A percentile compares a stretch with the other conserved stretches of the same genome.
phyloP scores from a whole-genome alignment of 2,888 invertebrate species.

The Oasisia sp. region DNA sequence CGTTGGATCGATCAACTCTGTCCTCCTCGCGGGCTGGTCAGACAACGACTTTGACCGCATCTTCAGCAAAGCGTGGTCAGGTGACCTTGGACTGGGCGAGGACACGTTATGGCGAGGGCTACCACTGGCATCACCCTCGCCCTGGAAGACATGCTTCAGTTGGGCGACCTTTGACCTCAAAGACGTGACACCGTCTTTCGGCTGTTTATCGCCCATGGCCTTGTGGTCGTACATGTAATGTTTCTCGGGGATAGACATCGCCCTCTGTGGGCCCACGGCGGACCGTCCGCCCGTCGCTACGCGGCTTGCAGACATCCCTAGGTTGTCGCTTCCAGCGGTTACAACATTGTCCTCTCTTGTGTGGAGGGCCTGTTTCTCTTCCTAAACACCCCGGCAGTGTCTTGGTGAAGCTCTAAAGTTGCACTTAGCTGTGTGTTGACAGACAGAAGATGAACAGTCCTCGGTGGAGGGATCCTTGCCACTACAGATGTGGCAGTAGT shows the following conservation, averaged over 20 bases:
- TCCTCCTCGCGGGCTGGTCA: neutral
- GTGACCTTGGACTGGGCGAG: neutral
- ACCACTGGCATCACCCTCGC: neutral
- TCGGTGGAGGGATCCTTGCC: neutral
- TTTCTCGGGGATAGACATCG: neutral
- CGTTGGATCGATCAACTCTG: conserved; percentile 18
- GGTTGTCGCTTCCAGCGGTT: neutral
- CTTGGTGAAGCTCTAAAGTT: neutral
- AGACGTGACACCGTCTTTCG: neutral
- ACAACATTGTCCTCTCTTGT: neutral
- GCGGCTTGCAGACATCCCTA: neutral
- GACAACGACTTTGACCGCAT: neutral
- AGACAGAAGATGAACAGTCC: neutral
- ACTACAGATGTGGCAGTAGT: neutral
- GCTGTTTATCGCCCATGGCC: neutral
- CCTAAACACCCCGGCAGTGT: neutral
- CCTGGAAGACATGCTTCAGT: conserved; percentile 10
- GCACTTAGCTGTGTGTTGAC: neutral
- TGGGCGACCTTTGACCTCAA: neutral
- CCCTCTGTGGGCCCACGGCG: neutral
- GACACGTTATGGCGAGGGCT: neutral
- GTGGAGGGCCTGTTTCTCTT: neutral
- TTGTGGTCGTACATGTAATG: conserved; percentile 2
- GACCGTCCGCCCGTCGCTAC: neutral
- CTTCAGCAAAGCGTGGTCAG: neutral